Evolutionary conservation across 2,888 invertebrate species (phyloP), one percentile per base, ranked within the genome.

Genomic region (Cotesia congregata): DNA sequence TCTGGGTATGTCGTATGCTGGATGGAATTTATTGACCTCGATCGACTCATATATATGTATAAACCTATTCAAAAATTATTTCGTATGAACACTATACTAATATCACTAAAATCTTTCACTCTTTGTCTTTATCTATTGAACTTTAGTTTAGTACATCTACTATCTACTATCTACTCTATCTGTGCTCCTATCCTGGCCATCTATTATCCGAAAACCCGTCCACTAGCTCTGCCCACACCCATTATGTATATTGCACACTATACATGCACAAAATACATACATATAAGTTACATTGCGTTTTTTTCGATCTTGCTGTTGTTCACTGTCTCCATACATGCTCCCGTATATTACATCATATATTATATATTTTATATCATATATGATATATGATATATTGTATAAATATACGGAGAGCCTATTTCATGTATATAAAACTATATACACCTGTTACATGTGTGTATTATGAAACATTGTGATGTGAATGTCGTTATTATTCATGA

Each of bases 1-100:
- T 88, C 88, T 89, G 88, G 87, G 86, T 88, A 89, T 89, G 88
- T 89, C 88, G 88, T 89, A 88, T 89, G 89, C 88, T 89, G 88
- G 88, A 88, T 89, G 81, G 86, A 83, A 87, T 85, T 86, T 83
- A 83, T 74, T 84, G 40, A 73, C 59, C 65, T 70, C 67, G 20
- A 76, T 67, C 67, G 41, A 74, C 20, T 67, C 80, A 59, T 71
- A 72, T 72, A 71, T 76, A 74, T 77, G 38, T 76, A 77, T 77
- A 72, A 41, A 15, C 41, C 65, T 38, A 72, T 72, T 64, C 40
- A 40, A 39, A 59, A 15, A 39, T 71, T 71, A 40, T 61, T 15
- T 70, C 70, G 15, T 71, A 15, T 61, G n/a, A 6, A 71, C 71
- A 71, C 39, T 60, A 50, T 15, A 17, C 15, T 69, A 20, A 50